Conservation (phyloP, 2,113 vertebrate species). For the Xiphias gladius region DNA sequence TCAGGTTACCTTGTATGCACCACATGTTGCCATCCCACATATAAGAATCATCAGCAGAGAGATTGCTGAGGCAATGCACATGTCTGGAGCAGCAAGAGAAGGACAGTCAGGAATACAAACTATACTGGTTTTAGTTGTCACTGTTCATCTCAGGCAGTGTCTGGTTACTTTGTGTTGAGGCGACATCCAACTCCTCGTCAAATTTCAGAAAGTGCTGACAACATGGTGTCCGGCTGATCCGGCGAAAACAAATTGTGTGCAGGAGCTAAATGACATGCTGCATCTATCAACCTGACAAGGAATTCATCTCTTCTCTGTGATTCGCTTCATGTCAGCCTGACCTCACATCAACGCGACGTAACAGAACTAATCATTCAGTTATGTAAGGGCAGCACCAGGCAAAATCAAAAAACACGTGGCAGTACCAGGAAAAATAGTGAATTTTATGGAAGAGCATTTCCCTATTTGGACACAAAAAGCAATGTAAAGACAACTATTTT, state of each 20-base stretch:
- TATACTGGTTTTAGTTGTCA: not conserved
- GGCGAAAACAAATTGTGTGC: not conserved
- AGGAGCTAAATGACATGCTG: conserved; percentile 14
- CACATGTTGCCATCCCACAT: conserved; percentile 96
- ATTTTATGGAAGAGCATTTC: not conserved
- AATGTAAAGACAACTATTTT: no score
- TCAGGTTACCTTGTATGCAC: conserved; percentile 92
- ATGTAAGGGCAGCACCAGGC: conserved; percentile 3
- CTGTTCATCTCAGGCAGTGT: not conserved
- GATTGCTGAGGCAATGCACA: conserved; percentile 94
- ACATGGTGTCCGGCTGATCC: not conserved
- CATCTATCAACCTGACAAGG: conserved; percentile 35
- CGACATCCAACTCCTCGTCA: not conserved
- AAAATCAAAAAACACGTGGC: not conserved
- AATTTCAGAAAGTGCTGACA: conserved; percentile 24
- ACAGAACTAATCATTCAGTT: conserved; percentile 44
- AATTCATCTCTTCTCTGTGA: conserved; percentile 25
- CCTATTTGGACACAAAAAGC: not conserved
- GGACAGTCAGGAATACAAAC: not conserved
- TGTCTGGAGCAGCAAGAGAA: conserved; percentile 83
- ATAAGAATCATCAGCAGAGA: conserved; percentile 97
- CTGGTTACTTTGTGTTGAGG: not conserved
- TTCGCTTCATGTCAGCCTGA: not conserved
- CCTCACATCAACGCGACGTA: conserved; percentile 20
- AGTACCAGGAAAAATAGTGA: not conserved